phyloP scores from a whole-genome alignment of 2,797 vertebrate species.

The Babyrousa celebensis region DNA sequence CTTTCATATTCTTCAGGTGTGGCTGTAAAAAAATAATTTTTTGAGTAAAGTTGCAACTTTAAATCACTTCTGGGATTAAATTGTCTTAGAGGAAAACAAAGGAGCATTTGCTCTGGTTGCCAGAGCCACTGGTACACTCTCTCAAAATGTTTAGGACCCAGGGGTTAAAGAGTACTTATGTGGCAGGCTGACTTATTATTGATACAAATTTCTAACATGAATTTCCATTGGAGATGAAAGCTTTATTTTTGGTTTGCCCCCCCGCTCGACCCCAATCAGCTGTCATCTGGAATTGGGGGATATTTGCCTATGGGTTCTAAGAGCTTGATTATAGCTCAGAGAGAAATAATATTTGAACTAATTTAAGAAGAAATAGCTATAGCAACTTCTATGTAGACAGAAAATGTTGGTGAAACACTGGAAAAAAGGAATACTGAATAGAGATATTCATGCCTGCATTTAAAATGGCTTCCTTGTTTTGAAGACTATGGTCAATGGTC shows the following conservation, averaged over 20 bases:
- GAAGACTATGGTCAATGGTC: background rate
- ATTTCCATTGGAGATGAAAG: background rate
- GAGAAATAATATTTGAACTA: background rate
- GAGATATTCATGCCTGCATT: background rate
- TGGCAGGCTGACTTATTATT: background rate
- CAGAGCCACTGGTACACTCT: background rate
- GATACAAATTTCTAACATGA: background rate
- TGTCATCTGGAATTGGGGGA: background rate
- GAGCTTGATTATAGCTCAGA: background rate
- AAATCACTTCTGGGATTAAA: slow-evolving; percentile 77
- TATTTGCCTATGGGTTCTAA: background rate
- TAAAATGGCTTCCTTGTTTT: background rate
- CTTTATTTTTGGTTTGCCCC: background rate
- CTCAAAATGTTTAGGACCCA: slow-evolving; percentile 60
- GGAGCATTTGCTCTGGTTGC: slow-evolving; percentile 67
- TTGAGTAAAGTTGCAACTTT: slow-evolving; percentile 15
- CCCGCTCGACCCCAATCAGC: background rate
- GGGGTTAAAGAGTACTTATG: background rate
- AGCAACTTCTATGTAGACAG: background rate
- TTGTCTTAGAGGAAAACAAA: slow-evolving; percentile 57
- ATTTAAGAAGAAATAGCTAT: background rate
- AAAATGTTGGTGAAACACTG: background rate
- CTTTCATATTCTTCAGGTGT: too few relatives aligned
- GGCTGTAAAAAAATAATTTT: too few relatives aligned
- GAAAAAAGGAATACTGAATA: background rate